These are phyloP conservation scores for Amphiprion clarkii DNA, from an alignment of 2,797 vertebrate species.

Conservation along the genomic window DNA sequence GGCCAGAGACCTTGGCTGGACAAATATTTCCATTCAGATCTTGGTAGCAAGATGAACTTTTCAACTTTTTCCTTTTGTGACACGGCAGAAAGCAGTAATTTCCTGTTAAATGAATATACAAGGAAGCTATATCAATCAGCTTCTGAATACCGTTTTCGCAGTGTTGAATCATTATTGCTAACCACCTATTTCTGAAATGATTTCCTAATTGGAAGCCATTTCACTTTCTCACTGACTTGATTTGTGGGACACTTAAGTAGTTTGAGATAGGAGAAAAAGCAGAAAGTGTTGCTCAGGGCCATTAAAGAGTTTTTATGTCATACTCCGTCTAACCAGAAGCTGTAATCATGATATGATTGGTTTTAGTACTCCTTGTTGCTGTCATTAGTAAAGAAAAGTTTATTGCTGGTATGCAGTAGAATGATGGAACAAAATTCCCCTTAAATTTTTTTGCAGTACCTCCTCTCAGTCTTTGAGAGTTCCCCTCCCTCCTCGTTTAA, in stretches of 20 bases:
- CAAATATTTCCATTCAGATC: constrained; percentile 73
- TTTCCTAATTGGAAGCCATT: constrained; percentile 71
- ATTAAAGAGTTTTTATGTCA: constrained; percentile 77
- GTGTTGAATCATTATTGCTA: constrained; percentile 61
- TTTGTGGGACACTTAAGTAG: constrained; percentile 72
- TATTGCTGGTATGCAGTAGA: constrained; percentile 48
- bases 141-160: constrained; percentile 38
- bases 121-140: constrained; percentile 1
- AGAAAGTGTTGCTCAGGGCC: constrained; percentile 62
- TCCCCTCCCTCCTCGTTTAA: constrained; percentile 69
- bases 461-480: constrained; percentile 42
- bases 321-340: constrained; percentile 70
- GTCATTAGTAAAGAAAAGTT: constrained; percentile 71
- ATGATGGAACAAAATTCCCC: constrained; percentile 46
- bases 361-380: constrained; percentile 76
- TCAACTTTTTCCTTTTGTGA: constrained; percentile 72
- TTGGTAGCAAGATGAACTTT: constrained; percentile 68
- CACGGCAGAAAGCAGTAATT: constrained; percentile 39
- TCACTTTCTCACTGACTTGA: constrained; percentile 65
- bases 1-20: constrained; percentile 54
- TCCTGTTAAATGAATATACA: constrained; percentile 40
- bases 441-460: constrained; percentile 58
- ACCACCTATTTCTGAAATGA: constrained; percentile 64
- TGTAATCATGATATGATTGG: constrained; percentile 82
- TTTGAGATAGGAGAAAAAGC: constrained; percentile 44